Evolutionary conservation across 2,113 vertebrate genomes (phyloP).

Genomic region (Rhadina sibilatrix): DNA sequence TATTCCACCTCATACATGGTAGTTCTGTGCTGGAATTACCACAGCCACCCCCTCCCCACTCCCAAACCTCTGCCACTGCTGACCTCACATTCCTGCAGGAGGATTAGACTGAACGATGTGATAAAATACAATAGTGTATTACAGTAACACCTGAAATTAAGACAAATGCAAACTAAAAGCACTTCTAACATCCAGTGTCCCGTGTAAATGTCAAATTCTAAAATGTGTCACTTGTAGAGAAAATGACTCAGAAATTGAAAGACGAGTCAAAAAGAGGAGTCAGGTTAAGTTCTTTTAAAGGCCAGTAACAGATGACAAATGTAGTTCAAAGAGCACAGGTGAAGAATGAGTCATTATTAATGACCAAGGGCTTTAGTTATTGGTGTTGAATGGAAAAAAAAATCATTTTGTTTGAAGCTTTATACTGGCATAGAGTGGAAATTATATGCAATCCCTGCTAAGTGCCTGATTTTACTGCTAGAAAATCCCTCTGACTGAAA

Average conservation of each 20-base stretch:
- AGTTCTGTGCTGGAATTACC: neutral
- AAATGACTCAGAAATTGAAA: conserved; percentile 33
- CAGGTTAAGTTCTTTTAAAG: conserved; percentile 56
- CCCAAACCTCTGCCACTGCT: neutral
- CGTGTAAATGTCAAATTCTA: conserved; percentile 48
- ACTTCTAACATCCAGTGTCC: neutral
- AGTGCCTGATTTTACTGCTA: conserved; percentile 65
- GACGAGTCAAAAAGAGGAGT: conserved; percentile 26
- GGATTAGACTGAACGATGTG: neutral
- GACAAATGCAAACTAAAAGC: neutral
- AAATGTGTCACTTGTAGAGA: conserved; percentile 11
- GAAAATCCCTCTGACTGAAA: conserved; percentile 60
- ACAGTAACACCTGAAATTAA: neutral
- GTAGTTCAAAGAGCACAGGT: conserved; percentile 44
- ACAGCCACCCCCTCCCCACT: neutral
- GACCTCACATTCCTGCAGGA: neutral
- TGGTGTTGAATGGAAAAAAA: conserved; percentile 22
- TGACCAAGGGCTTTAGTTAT: conserved; percentile 30
- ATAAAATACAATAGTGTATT: neutral
- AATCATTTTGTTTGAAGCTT: conserved; percentile 45
- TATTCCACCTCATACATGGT: neutral
- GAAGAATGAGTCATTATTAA: conserved; percentile 54
- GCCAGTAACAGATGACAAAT: conserved; percentile 51
- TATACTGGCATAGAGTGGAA: neutral
- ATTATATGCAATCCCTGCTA: conserved; percentile 64